Conservation (phyloP, 2,797 vertebrate genomes). For the Caiman crocodilus region DNA sequence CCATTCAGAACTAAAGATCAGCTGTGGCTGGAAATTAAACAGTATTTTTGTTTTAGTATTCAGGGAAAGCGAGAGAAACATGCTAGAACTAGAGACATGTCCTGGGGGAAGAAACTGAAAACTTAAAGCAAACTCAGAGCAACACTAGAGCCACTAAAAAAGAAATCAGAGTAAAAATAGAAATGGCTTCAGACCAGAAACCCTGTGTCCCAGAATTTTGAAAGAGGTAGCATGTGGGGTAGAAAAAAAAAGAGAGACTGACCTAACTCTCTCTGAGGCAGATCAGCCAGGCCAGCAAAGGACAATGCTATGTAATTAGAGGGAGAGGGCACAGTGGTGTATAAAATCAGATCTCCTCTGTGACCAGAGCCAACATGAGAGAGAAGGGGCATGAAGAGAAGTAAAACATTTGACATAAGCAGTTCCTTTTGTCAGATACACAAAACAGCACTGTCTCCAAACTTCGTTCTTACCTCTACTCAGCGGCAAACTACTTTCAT, state of each 20-base stretch:
- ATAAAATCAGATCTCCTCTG: background rate
- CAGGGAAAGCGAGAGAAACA: slow-evolving; percentile 4
- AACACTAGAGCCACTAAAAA: slow-evolving; percentile 4
- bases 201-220: slow-evolving; percentile 21
- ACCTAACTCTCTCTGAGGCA: background rate
- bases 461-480: background rate
- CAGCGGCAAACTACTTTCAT: background rate
- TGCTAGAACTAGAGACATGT: slow-evolving; percentile 5
- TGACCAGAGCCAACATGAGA: background rate
- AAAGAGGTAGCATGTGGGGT: background rate
- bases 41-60: background rate
- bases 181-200: slow-evolving; percentile 20
- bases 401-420: background rate
- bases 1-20: background rate
- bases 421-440: background rate
- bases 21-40: background rate
- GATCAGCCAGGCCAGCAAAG: background rate
- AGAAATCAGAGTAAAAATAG: slow-evolving; percentile 57
- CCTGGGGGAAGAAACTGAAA: slow-evolving; percentile 40
- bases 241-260: slow-evolving; percentile 10
- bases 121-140: slow-evolving; percentile 18
- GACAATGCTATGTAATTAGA: background rate
- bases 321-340: background rate
- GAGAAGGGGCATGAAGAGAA: background rate
- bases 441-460: background rate